These are phyloP conservation scores for Nothobranchius furzeri DNA, from an alignment of 2,113 vertebrate genomes.

Conservation along the genomic window DNA sequence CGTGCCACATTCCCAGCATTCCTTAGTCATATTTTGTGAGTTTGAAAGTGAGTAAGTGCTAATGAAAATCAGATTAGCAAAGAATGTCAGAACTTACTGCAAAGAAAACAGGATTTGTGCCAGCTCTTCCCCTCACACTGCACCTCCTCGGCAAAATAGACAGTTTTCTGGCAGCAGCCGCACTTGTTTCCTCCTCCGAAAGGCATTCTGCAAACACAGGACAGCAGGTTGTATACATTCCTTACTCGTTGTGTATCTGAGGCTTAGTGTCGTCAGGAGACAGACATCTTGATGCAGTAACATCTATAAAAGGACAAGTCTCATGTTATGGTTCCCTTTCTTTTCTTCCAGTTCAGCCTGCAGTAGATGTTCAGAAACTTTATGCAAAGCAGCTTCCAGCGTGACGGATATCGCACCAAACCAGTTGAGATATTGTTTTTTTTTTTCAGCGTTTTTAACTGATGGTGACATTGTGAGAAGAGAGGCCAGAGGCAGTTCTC, in stretches of 20 bases:
- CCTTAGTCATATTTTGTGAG: constrained; percentile 21
- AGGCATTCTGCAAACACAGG: constrained; percentile 72
- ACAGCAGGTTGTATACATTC: constrained; percentile 19
- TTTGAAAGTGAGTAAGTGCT: constrained; percentile 7
- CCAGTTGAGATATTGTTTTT: not conserved
- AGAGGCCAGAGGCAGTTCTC: not conserved
- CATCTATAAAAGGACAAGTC: constrained; percentile 59
- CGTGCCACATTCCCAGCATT: constrained; percentile 63
- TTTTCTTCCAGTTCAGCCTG: not conserved
- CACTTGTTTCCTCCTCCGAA: constrained; percentile 93
- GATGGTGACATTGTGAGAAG: not conserved
- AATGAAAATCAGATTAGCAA: constrained; percentile 29
- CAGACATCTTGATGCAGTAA: constrained; percentile 16
- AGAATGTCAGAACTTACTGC: constrained; percentile 84
- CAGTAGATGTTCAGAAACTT: constrained; percentile 3
- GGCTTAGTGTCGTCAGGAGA: constrained; percentile 10
- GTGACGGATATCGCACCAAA: constrained; percentile 1
- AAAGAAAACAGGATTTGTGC: constrained; percentile 95
- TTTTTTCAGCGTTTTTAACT: not conserved
- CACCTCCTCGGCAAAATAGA: constrained; percentile 96
- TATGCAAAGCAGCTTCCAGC: constrained; percentile 47
- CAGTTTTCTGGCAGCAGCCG: constrained; percentile 86
- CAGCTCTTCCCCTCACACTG: constrained; percentile 94
- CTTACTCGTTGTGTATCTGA: constrained; percentile 23
- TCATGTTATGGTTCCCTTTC: not conserved